phyloP scores from a whole-genome alignment of 2,113 vertebrate species.

The Pyxicephalus adspersus region DNA sequence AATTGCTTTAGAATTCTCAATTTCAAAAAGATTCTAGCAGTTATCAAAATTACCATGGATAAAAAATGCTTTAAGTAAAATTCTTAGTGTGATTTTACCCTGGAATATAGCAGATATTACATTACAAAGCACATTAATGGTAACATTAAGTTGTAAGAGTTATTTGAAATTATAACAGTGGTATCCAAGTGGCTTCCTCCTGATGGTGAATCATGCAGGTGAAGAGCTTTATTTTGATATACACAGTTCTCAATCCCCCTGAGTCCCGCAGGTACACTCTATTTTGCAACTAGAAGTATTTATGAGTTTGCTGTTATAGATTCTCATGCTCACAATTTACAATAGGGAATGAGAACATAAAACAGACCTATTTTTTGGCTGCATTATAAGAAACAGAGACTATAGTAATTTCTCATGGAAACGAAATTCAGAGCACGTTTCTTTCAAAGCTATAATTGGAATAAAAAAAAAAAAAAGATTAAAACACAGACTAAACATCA shows the following conservation, averaged over 20 bases:
- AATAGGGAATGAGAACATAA: conserved; percentile 50
- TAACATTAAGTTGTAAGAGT: conserved; percentile 4
- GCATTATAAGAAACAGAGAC: conserved; percentile 20
- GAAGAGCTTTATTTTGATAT: conserved; percentile 44
- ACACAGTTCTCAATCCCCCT: conserved; percentile 30
- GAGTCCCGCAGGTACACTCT: conserved; percentile 16
- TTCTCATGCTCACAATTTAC: conserved; percentile 45
- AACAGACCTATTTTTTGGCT: conserved; percentile 36
- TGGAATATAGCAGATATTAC: background rate
- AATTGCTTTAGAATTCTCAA: too few species aligned
- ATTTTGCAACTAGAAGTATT: conserved; percentile 40
- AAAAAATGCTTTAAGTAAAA: background rate
- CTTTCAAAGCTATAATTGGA: background rate
- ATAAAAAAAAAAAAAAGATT: background rate
- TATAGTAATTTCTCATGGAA: conserved; percentile 20
- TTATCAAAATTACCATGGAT: background rate
- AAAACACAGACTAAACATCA: background rate
- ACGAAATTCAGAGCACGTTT: background rate
- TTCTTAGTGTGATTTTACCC: background rate
- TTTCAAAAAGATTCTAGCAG: background rate
- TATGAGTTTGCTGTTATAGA: conserved; percentile 41
- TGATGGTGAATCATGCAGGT: conserved; percentile 43
- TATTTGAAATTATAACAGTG: conserved; percentile 23
- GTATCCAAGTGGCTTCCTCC: conserved; percentile 5
- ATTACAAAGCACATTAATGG: background rate